Evolutionary conservation across 2,797 vertebrate species (phyloP).

Genomic region (Scomberomorus guttatus): DNA sequence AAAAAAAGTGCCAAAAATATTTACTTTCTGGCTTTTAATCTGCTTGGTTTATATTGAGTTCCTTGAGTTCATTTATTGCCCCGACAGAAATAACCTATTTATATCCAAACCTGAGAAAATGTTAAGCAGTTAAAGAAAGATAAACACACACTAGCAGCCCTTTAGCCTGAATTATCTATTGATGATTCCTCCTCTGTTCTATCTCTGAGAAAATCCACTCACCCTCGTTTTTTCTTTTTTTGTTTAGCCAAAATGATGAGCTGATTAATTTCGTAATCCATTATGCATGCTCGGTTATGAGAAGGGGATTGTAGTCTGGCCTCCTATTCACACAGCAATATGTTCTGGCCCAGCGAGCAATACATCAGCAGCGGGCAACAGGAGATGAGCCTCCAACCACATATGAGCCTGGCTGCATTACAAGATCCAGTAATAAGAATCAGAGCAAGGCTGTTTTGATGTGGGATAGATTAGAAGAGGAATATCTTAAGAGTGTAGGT

Average conservation of each 20-base stretch:
- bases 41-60: too few relatives aligned
- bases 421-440: slow-evolving; percentile 14
- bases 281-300: slow-evolving; percentile 70
- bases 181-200: too few relatives aligned
- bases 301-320: slow-evolving; percentile 29
- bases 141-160: too few relatives aligned
- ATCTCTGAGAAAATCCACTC: slow-evolving; percentile 1
- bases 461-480: slow-evolving; percentile 23
- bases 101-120: too few relatives aligned
- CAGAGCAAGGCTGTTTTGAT: slow-evolving; percentile 1
- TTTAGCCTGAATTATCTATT: too few relatives aligned
- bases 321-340: slow-evolving; percentile 61
- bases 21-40: too few relatives aligned
- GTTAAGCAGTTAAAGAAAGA: too few relatives aligned
- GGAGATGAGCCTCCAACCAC: slow-evolving; percentile 27
- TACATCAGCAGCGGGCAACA: slow-evolving; percentile 15
- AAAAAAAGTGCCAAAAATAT: too few relatives aligned
- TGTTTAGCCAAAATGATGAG: slow-evolving; percentile 43
- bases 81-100: too few relatives aligned
- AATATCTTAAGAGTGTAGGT: slow-evolving; percentile 10
- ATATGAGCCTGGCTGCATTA: slow-evolving; percentile 14
- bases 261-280: slow-evolving; percentile 70
- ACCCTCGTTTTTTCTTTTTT: background rate
- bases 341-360: slow-evolving; percentile 44
- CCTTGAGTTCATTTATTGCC: too few relatives aligned